Evolutionary conservation across 2,113 vertebrate genomes (phyloP).

Genomic region (Brachyistius frenatus): DNA sequence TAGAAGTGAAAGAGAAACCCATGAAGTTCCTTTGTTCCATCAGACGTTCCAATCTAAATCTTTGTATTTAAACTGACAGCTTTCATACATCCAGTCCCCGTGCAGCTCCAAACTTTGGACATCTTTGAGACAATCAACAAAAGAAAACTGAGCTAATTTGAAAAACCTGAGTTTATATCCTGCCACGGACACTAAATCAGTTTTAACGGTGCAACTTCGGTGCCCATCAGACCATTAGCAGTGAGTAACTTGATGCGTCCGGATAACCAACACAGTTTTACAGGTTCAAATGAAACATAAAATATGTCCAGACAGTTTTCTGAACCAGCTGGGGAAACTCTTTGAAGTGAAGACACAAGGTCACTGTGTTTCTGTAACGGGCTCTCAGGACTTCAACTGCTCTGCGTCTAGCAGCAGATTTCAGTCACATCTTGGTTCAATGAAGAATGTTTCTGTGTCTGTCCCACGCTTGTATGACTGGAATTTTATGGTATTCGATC

Average conservation of each 20-base stretch:
- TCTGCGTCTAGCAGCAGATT: neutral
- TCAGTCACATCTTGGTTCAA: neutral
- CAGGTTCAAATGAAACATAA: constrained; percentile 10
- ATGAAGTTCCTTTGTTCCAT: too few relatives aligned
- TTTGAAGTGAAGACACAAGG: constrained; percentile 47
- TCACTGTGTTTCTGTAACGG: constrained; percentile 12
- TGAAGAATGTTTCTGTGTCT: too few relatives aligned
- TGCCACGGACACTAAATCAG: constrained; percentile 7
- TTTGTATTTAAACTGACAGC: too few relatives aligned
- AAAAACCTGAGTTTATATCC: neutral
- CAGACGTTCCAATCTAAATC: too few relatives aligned
- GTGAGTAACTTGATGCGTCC: constrained; percentile 12
- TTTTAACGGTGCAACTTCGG: neutral
- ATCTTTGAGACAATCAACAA: neutral
- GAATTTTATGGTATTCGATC: too few relatives aligned
- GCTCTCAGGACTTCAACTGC: constrained; percentile 1
- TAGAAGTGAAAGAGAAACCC: too few relatives aligned
- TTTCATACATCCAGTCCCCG: neutral
- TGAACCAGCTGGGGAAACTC: constrained; percentile 21
- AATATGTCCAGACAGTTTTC: constrained; percentile 9
- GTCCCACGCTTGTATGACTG: too few relatives aligned
- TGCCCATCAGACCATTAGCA: constrained; percentile 3
- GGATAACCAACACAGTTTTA: constrained; percentile 9
- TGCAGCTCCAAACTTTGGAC: neutral
- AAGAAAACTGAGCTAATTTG: neutral